Conservation (phyloP, 2,113 vertebrate species). For the Phalacrocorax aristotelis region DNA sequence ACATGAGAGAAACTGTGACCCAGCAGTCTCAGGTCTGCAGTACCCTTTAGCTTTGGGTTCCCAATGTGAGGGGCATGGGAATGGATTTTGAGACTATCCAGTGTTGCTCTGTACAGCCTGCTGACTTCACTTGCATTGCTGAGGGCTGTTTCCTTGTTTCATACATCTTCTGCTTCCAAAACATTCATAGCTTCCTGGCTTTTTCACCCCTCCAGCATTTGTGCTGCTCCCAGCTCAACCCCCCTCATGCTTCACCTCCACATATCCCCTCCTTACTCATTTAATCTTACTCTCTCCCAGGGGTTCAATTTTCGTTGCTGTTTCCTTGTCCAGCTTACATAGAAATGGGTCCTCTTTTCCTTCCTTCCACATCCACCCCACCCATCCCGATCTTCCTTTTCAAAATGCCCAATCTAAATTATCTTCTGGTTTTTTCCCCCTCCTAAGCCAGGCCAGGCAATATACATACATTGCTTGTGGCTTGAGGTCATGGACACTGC, state of each 20-base stretch:
- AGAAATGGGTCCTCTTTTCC: neutral
- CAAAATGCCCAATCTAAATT: neutral
- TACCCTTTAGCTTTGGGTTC: neutral
- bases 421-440: neutral
- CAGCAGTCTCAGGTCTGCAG: neutral
- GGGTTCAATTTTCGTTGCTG: neutral
- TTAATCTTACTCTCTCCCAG: neutral
- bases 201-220: neutral
- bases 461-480: accelerated
- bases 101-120: neutral
- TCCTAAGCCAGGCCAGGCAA: neutral
- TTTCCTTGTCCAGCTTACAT: neutral
- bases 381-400: neutral
- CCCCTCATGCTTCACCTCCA: neutral
- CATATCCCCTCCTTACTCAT: neutral
- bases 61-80: neutral
- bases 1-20: neutral
- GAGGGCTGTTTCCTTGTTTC: neutral
- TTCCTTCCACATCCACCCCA: neutral
- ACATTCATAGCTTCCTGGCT: neutral
- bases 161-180: neutral
- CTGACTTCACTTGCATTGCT: neutral
- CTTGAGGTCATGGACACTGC: neutral
- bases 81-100: neutral
- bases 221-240: neutral